Base-by-base conservation (phyloP, 2,113 vertebrate genomes). In the Austrofundulus limnaeus region DNA sequence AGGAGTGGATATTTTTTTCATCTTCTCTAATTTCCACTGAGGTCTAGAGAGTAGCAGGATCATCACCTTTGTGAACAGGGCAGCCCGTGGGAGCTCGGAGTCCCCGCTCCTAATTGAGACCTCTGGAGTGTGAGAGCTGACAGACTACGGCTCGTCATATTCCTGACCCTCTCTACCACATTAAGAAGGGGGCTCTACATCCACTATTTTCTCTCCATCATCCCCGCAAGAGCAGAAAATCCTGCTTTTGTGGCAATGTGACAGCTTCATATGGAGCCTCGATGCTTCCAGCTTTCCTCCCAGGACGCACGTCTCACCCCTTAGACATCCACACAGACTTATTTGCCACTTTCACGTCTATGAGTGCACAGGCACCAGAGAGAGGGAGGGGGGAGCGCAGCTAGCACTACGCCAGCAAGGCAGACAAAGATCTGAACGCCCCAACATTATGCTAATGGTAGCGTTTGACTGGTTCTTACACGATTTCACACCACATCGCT, bases 121-220 rank as follows among this genome's bases (percentile, higher is more conserved):
- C 76, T 85, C 54, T 67, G 77, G 64, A 61, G 80, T 82, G 73
- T 72, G 77, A 81, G 64, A 85, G 81, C 73, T 67, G 73, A 82
- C 79, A 84, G 77, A 88, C 80, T 77, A 53, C 51, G 69, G 61
- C 75, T 59, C 64, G 82, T 83, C 83, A 80, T 77, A 72, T 81
- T 66, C 61, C 75, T 79, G 69, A 69, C 70, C 87, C 69, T 73
- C 68, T 72, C 53, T 54, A 62, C 19, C 64, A 37, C 81, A 87
- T 77, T 82, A 86, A 81, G 66, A 52, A 41, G 21, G 61, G 66
- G 67, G 81, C 87, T 34, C 81, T 80, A 65, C 87, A 85, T 86
- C 87, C 87, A 74, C 78, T 60, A 88, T 88, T 91, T 88, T 85
- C 79, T n/a, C 83, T 68, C 85, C 78, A 86, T 85, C 82, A 88